Percentiles rank a stretch among this genome's conserved stretches.
These are phyloP conservation scores for Mobula hypostoma DNA, from an alignment of 2,113 vertebrate genomes.

Conservation along the genomic window DNA sequence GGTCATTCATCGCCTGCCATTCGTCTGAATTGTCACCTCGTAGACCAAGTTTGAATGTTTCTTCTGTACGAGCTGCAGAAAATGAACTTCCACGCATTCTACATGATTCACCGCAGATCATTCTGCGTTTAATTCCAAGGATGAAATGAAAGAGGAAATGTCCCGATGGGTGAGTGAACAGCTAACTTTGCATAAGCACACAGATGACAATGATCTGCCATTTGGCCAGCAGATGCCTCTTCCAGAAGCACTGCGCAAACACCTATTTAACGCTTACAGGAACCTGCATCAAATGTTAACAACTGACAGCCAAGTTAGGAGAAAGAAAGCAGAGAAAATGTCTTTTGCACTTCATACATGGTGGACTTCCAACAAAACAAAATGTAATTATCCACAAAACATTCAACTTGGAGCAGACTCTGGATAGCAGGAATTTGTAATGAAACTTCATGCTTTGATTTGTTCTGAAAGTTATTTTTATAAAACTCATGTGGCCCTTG, in stretches of 20 bases:
- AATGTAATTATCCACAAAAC: neutral
- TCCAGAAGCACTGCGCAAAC: neutral
- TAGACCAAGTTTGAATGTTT: no score
- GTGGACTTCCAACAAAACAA: no score
- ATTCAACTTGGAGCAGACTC: neutral
- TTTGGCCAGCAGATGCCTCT: conserved; percentile 14
- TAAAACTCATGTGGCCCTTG: neutral
- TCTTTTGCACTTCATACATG: neutral
- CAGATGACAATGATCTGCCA: neutral
- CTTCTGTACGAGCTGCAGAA: no score
- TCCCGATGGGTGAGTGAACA: neutral
- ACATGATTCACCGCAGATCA: neutral
- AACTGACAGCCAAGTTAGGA: neutral
- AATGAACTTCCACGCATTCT: neutral
- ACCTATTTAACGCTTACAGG: neutral
- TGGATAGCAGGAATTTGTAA: neutral
- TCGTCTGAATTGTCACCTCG: no score
- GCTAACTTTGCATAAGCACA: neutral
- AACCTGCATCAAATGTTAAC: neutral
- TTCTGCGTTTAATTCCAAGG: neutral
- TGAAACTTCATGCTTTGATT: conserved; percentile 19
- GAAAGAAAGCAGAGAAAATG: neutral
- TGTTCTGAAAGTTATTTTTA: neutral
- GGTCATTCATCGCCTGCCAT: no score
- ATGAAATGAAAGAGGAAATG: neutral